Conservation (phyloP, 2,888 invertebrate species). For the Glaucopsyche alexis region DNA sequence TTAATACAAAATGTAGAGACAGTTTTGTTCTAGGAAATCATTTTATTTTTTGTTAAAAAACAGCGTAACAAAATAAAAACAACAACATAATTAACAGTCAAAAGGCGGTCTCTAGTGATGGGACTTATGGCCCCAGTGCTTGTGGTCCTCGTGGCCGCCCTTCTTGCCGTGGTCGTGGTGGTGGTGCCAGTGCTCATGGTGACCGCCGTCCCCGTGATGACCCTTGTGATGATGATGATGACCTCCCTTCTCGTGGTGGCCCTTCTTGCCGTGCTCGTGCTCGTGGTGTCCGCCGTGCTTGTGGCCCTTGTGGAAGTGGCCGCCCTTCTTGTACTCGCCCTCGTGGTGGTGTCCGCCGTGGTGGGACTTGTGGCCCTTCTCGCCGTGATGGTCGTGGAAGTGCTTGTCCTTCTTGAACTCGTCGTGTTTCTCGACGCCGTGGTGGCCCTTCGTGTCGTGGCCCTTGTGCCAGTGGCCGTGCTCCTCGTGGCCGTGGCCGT, state of each 20-base stretch:
- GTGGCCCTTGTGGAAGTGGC: conserved; percentile 88
- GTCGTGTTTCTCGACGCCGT: conserved; percentile 89
- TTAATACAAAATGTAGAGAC: not conserved
- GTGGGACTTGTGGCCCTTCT: conserved; percentile 87
- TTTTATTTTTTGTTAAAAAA: conserved; percentile 49
- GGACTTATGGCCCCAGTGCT: conserved; percentile 86
- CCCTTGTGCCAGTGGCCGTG: conserved; percentile 89
- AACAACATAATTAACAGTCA: conserved; percentile 56
- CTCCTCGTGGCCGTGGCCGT: conserved; percentile 75
- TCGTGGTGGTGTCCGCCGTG: conserved; percentile 88
- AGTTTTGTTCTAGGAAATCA: conserved; percentile 3
- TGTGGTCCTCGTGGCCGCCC: conserved; percentile 88
- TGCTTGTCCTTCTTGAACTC: conserved; percentile 92
- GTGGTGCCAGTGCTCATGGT: conserved; percentile 87
- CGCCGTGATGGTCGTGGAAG: conserved; percentile 91
- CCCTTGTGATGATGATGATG: conserved; percentile 89
- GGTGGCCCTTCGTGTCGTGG: conserved; percentile 91
- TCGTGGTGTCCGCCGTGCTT: conserved; percentile 88
- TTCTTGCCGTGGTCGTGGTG: conserved; percentile 88
- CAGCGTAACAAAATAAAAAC: conserved; percentile 51
- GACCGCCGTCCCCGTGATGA: conserved; percentile 87
- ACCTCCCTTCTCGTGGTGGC: conserved; percentile 86
- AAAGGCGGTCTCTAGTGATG: conserved; percentile 60
- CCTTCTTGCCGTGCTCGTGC: conserved; percentile 88
- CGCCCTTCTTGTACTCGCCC: conserved; percentile 88